Percentiles rank a stretch among this genome's conserved stretches.
Evolutionary conservation across 1,140 invertebrate genomes (phyloP).

Genomic region (Eriocheir sinensis): DNA sequence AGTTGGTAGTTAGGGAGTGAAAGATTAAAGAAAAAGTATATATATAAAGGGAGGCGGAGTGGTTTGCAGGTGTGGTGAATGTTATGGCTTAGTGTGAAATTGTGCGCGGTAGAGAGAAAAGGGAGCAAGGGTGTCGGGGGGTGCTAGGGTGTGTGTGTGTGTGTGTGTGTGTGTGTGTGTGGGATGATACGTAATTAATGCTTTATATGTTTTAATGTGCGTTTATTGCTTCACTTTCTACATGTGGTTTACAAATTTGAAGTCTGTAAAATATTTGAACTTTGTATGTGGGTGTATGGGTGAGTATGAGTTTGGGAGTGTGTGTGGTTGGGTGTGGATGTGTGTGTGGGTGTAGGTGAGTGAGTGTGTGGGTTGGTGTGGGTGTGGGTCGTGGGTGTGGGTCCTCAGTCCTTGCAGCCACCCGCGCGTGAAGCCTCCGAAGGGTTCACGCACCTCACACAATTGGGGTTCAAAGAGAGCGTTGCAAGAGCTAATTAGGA

Average conservation of each 20-base stretch:
- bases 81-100: background rate
- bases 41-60: background rate
- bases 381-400: background rate
- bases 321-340: background rate
- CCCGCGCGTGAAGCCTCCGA: background rate
- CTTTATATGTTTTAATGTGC: too few relatives aligned
- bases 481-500: background rate
- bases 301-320: background rate
- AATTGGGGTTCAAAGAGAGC: background rate
- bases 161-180: too few relatives aligned
- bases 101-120: too few relatives aligned
- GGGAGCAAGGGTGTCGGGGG: too few relatives aligned
- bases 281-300: background rate
- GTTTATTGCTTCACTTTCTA: too few relatives aligned
- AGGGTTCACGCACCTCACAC: background rate
- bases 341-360: background rate
- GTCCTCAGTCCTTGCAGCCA: background rate
- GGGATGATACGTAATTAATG: too few relatives aligned
- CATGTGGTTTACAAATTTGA: too few relatives aligned
- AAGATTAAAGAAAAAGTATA: background rate
- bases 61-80: background rate
- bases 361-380: background rate
- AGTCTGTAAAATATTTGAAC: too few relatives aligned
- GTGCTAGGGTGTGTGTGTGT: too few relatives aligned
- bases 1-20: background rate